Evolutionary conservation across 2,113 vertebrate genomes (phyloP).

Genomic region (Stictonetta naevosa): DNA sequence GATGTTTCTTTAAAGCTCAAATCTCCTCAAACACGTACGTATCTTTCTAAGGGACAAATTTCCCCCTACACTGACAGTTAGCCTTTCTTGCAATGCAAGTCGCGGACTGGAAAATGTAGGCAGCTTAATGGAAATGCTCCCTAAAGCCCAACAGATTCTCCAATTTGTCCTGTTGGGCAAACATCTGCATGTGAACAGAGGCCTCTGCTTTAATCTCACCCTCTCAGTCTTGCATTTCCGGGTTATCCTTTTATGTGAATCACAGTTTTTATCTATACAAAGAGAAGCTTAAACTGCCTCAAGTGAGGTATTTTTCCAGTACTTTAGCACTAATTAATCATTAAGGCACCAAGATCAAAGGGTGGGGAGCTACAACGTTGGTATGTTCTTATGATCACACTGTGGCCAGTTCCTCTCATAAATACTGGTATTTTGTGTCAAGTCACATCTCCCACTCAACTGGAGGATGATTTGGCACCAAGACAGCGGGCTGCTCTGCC

Average conservation of each 20-base stretch:
- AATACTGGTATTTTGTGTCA: constrained; percentile 1
- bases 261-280: constrained; percentile 58
- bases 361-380: background rate
- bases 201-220: background rate
- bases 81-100: background rate
- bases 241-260: constrained; percentile 58
- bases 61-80: background rate
- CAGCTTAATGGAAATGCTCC: background rate
- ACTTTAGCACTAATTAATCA: constrained; percentile 64
- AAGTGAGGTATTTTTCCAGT: constrained; percentile 55
- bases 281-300: constrained; percentile 45
- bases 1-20: background rate
- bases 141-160: background rate
- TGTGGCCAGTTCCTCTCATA: constrained; percentile 9
- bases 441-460: background rate
- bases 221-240: background rate
- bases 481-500: background rate
- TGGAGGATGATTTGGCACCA: background rate
- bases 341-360: constrained; percentile 52
- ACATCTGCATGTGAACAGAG: constrained; percentile 37
- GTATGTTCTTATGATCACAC: background rate
- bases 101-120: background rate
- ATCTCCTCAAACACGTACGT: background rate
- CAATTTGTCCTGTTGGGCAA: constrained; percentile 39
- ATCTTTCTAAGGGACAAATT: background rate